Evolutionary conservation across 2,113 vertebrate species (phyloP).

Genomic region (Trogon melanurus): DNA sequence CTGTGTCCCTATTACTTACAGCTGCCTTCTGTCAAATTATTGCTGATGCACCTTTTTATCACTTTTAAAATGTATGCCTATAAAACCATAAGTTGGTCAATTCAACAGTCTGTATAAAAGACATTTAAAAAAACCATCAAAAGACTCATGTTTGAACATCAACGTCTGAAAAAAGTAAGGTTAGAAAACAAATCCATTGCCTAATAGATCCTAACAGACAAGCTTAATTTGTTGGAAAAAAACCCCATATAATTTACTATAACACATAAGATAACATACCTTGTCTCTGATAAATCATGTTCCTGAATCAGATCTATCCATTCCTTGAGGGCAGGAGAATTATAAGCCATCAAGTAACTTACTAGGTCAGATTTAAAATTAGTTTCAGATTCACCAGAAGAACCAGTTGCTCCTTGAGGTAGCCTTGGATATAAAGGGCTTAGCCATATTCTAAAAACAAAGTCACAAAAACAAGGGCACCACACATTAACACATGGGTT

Average conservation of each 20-base stretch:
- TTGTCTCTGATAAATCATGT: constrained; percentile 93
- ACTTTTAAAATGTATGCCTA: not conserved
- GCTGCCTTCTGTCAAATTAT: not conserved
- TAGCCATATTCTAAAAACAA: constrained; percentile 88
- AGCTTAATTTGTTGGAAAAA: not conserved
- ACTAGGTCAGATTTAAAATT: constrained; percentile 91
- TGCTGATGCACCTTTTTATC: not conserved
- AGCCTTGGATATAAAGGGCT: constrained; percentile 91
- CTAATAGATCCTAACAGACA: not conserved
- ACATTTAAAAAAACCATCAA: not conserved
- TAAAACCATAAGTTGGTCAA: not conserved
- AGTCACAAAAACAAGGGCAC: not conserved
- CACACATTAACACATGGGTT: not conserved
- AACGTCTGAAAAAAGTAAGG: not conserved
- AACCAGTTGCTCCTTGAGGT: constrained; percentile 71
- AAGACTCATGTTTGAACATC: not conserved
- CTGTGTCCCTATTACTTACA: not conserved
- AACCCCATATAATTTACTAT: not conserved
- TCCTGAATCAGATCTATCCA: constrained; percentile 88
- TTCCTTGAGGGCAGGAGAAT: constrained; percentile 80
- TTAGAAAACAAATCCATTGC: not conserved
- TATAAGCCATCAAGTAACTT: constrained; percentile 88
- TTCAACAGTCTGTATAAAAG: not conserved
- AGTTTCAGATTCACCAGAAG: constrained; percentile 88
- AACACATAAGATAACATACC: constrained; percentile 64